Evolutionary conservation across 2,113 vertebrate genomes (phyloP).

Genomic region (Platysteira castanea): DNA sequence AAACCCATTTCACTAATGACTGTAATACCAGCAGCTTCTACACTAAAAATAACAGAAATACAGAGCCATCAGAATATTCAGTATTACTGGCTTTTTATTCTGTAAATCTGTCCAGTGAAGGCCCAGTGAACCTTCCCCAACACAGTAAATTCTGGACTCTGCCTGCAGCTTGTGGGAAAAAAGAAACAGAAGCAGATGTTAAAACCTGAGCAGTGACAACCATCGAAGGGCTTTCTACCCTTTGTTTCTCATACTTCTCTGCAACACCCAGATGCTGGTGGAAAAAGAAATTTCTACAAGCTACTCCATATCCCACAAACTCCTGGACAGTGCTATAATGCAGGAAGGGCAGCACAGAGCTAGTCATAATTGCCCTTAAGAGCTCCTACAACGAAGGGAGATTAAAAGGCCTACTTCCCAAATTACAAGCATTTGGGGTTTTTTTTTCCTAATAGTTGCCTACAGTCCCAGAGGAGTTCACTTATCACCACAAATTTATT

Average conservation of each 20-base stretch:
- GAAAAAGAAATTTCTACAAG: neutral
- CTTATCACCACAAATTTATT: neutral
- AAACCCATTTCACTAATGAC: conserved; percentile 92
- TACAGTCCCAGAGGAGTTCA: neutral
- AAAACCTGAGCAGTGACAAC: neutral
- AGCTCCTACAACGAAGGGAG: neutral
- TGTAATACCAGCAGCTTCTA: conserved; percentile 87
- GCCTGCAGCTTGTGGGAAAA: neutral
- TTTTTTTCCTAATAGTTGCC: neutral
- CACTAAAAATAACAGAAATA: conserved; percentile 64
- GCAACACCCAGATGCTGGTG: neutral
- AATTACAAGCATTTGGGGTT: neutral
- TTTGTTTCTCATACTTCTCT: neutral
- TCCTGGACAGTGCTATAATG: neutral
- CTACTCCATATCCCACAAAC: neutral
- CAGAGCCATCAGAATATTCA: neutral
- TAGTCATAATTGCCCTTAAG: neutral
- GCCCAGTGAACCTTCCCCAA: neutral
- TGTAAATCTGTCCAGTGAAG: neutral
- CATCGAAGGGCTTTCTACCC: neutral
- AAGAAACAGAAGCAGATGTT: neutral
- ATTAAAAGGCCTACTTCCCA: neutral
- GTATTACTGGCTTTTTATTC: neutral
- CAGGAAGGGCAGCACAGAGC: neutral
- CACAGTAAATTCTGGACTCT: neutral